Conservation (phyloP, 2,113 vertebrate genomes). For the Puntigrus tetrazona region DNA sequence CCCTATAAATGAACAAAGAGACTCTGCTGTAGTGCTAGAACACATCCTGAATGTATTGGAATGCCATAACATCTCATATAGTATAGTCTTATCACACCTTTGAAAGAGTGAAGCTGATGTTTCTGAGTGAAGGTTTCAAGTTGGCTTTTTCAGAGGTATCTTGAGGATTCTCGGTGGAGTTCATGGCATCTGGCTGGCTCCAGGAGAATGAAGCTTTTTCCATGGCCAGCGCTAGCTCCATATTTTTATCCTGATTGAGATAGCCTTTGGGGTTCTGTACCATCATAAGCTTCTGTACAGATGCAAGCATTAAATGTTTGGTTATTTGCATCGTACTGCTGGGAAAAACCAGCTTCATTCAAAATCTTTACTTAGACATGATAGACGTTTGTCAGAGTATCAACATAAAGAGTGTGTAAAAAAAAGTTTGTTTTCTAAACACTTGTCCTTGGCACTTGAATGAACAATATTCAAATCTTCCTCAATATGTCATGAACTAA, state of each 20-base stretch:
- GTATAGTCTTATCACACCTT: slow-evolving; percentile 69
- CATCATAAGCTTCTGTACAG: slow-evolving; percentile 77
- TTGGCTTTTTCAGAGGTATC: slow-evolving; percentile 18
- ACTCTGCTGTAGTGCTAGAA: not conserved
- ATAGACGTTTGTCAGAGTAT: not conserved
- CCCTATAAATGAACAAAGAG: slow-evolving; percentile 69
- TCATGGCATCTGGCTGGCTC: slow-evolving; percentile 56
- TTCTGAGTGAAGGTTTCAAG: slow-evolving; percentile 61
- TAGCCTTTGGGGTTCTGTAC: slow-evolving; percentile 77
- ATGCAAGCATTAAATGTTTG: slow-evolving; percentile 46
- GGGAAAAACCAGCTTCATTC: not conserved
- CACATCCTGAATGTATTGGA: not conserved
- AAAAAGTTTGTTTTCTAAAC: not conserved
- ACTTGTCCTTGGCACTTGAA: not conserved
- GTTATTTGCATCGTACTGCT: not conserved
- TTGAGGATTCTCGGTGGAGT: not conserved
- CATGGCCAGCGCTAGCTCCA: slow-evolving; percentile 73
- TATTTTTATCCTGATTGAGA: slow-evolving; percentile 66
- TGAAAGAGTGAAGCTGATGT: slow-evolving; percentile 75
- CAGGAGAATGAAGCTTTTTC: slow-evolving; percentile 79
- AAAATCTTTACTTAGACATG: not conserved
- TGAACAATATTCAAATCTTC: not conserved
- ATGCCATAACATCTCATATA: not conserved
- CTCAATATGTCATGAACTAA: not conserved
- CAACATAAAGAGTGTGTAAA: not conserved